phyloP scores from a whole-genome alignment of 2,797 vertebrate species.

The Xenentodon cancila region DNA sequence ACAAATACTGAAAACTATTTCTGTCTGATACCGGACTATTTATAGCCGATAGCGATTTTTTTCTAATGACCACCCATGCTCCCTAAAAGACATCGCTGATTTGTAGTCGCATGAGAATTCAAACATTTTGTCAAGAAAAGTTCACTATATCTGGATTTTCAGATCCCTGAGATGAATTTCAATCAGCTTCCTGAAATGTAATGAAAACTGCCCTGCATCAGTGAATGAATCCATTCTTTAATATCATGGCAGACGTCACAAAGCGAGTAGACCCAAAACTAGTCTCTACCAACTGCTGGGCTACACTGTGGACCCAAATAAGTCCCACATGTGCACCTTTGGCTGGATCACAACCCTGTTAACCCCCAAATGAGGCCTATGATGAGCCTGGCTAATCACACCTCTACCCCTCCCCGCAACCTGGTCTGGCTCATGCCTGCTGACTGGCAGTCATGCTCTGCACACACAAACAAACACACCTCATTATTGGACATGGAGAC shows the following conservation, averaged over 20 bases:
- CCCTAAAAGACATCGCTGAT: no score
- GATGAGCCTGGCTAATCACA: conserved; percentile 56
- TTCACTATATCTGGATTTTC: conserved; percentile 17
- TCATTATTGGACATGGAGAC: conserved; percentile 42
- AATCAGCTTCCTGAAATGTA: conserved; percentile 52
- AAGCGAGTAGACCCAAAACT: conserved; percentile 44
- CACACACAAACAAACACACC: conserved; percentile 70
- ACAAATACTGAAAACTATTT: no score
- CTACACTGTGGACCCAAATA: conserved; percentile 75
- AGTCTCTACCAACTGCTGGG: conserved; percentile 34
- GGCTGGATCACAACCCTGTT: conserved; percentile 78
- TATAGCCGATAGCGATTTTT: no score
- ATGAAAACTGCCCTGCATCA: conserved; percentile 26
- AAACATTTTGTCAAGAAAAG: no score
- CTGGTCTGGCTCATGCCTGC: conserved; percentile 52
- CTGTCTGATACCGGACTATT: no score
- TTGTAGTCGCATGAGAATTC: background rate
- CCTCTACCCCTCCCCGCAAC: conserved; percentile 27
- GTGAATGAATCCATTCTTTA: conserved; percentile 55
- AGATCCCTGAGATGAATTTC: conserved; percentile 40
- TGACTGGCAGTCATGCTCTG: conserved; percentile 60
- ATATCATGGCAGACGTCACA: conserved; percentile 69
- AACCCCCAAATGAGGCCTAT: conserved; percentile 78
- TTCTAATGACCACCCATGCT: no score
- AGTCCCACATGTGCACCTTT: conserved; percentile 84